Base-by-base conservation (phyloP, 2,888 invertebrate species). In the Chaetogeoica ovagalla region DNA sequence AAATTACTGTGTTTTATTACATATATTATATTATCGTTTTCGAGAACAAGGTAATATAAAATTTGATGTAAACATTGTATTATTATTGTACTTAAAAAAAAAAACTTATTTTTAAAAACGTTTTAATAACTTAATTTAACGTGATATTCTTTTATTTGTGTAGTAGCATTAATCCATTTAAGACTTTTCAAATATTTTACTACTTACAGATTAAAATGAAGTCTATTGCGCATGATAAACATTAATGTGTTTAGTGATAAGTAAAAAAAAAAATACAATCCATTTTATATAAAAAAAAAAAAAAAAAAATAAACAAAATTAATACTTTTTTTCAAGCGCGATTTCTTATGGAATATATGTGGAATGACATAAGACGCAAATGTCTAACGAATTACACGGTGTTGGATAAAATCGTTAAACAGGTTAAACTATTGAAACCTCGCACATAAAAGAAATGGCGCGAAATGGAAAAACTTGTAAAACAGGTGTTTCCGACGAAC, bases 391-490 rank as follows among this genome's bases (percentile, higher is more conserved):
- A 73, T 63, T 73, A 37, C 52, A 21, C 52, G 23, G 48, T 19
- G 62, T 72, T 72, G 30, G 62, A 62, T 52, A 73, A 62, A 73
- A 73, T 43, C 59, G 17, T 71, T 71, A 19, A 72, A 48, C 52
- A n/a, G 48, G 62, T 73, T 52, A 37, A 37, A 73, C 52, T 73
- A 63, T 63, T n/a, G 52, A 37, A 37, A 73, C 52, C 37, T 73
- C 52, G 73, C 62, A 30, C 30, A 65, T 55, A 55, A 21, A 74
- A 65, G 21, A 39, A 65, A 39, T 21, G 39, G 21, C 11, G 19
- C 17, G 21, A 74, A 65, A 74, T 55, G 21, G 65, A 65, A 73
- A 74, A 74, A 63, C 30, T 55, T 74, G 74, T 55, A 63, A 62
- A 74, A 74, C 74, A 74, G 55, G 74, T 74, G 74, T 74, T 74